Percentiles rank a stretch among this genome's conserved stretches.
phyloP scores from a whole-genome alignment of 2,797 vertebrate genomes.

The Bovichtus diacanthus region DNA sequence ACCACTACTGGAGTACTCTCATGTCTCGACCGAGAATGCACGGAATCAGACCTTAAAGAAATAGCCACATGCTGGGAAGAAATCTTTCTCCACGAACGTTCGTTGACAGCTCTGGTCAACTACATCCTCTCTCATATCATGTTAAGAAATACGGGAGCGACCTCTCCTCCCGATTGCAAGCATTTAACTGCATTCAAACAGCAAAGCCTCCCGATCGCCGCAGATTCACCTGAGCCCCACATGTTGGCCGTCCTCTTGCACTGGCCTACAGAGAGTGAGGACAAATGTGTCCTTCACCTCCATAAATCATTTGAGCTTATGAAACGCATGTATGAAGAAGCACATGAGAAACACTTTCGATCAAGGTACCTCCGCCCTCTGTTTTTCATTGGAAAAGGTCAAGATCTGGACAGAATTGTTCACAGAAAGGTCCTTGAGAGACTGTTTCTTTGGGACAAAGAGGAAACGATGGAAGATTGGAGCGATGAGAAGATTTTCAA shows the following conservation, averaged over 20 bases:
- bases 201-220: background rate
- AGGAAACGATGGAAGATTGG: background rate
- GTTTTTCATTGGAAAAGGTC: constrained; percentile 44
- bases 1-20: background rate
- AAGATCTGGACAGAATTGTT: constrained; percentile 28
- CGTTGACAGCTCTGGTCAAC: accelerated
- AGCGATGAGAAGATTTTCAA: constrained; percentile 10
- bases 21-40: background rate
- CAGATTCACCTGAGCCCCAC: constrained; percentile 21
- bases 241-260: constrained; percentile 18
- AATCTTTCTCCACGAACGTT: background rate
- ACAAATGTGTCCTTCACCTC: background rate
- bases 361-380: constrained; percentile 33
- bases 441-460: accelerated
- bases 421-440: background rate
- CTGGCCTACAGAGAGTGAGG: constrained; percentile 19
- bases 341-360: background rate
- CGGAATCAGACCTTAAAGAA: background rate
- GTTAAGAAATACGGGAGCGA: background rate
- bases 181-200: accelerated
- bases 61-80: constrained; percentile 28
- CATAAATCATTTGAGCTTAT: background rate
- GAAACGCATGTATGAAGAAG: background rate
- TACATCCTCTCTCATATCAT: constrained; percentile 20
- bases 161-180: background rate